Evolutionary conservation across 2,888 invertebrate genomes (phyloP).

Genomic region (Orthosia incerta): DNA sequence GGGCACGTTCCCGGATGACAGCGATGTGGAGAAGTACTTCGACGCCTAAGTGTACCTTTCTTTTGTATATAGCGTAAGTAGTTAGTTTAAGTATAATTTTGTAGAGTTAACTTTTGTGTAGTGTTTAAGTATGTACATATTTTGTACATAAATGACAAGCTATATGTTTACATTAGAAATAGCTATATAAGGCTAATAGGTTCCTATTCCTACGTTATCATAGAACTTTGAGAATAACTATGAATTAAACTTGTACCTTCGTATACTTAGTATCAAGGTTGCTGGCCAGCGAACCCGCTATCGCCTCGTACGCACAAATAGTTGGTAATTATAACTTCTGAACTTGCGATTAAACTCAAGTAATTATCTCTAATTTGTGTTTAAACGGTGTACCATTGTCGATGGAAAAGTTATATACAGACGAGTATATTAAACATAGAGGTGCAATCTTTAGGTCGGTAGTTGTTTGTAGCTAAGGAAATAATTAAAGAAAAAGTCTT

Average conservation of each 20-base stretch:
- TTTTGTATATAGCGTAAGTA: no score
- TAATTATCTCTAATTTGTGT: constrained; percentile 62
- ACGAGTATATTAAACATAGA: no score
- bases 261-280: constrained; percentile 25
- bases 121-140: no score
- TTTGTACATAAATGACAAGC: no score
- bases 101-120: no score
- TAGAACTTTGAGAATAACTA: constrained; percentile 21
- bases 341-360: constrained; percentile 60
- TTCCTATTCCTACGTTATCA: constrained; percentile 8
- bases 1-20: no score
- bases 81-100: no score
- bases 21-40: no score
- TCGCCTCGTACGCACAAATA: constrained; percentile 52
- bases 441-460: no score
- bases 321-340: constrained; percentile 61
- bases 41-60: no score
- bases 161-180: constrained; percentile 14
- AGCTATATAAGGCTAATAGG: background rate
- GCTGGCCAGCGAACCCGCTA: constrained; percentile 30
- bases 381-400: constrained; percentile 53
- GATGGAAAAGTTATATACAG: constrained; percentile 51
- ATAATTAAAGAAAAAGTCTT: no score
- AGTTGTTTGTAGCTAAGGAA: background rate
- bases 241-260: no score